Base-by-base conservation (phyloP, 2,113 vertebrate genomes). In the Protobothrops mucrosquamatus region DNA sequence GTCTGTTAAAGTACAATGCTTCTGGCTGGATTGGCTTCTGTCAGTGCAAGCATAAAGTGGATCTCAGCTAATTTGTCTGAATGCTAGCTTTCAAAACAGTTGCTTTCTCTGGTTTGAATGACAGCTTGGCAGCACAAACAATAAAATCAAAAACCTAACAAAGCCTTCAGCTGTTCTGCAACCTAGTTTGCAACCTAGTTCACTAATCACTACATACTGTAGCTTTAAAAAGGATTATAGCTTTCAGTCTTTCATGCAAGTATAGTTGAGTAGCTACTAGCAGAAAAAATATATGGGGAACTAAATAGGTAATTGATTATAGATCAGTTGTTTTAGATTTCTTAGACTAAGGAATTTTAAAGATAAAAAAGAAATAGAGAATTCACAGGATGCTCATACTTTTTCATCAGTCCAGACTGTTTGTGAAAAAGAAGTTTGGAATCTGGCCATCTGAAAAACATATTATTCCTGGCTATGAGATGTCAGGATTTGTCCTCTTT, bases 211-310 rank as follows among this genome's bases (percentile, higher is more conserved):
- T 18, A 46, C 18, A 2, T 74, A n/a, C n/a, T n/a, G n/a, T n/a
- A 91, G 93, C 59, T 96, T 92, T 93, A 18, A 89, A 59, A 91
- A 85, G 43, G 54, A 59, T 93, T 23, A 89, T 55, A 85, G 15
- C 85, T 88, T 92, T 56, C 39, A 94, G 48, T 93, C 91, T 86
- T 90, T 64, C 88, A 52, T 81, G 6, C 92, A 85, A 0, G 34
- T 46, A 91, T 93, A 87, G 64, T 39, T 3, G 64, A 52, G 89
- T 89, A 94, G 54, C 89, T 74, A 88, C 43, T 56, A 23, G 7
- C 39, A 57, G 39, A 39, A 88, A 59, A 51, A 52, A 59, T 26
- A 88, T 54, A 51, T 94, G 61, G 85, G 94, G 90, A 90, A 54
- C 69, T 64, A 91, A 55, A 91, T 91, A n/a, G 90, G 46, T 39